phyloP scores from a whole-genome alignment of 2,113 vertebrate genomes.

The Todiramphus saurophagus region DNA sequence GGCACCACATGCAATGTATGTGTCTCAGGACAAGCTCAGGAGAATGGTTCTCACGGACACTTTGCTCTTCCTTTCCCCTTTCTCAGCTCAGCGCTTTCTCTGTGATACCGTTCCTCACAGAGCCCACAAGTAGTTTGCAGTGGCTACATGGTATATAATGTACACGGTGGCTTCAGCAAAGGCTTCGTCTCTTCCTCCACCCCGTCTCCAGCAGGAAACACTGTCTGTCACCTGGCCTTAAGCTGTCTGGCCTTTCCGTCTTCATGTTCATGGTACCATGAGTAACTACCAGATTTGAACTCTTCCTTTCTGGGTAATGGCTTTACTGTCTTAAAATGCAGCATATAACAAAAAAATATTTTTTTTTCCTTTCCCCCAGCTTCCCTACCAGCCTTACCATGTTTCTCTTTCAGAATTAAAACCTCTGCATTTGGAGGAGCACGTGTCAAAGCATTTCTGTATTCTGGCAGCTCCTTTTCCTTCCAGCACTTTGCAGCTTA shows the following conservation, averaged over 20 bases:
- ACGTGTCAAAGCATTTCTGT: not conserved
- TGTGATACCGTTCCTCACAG: accelerated
- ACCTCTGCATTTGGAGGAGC: not conserved
- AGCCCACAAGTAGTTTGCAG: not conserved
- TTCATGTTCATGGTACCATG: accelerated
- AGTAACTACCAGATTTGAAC: not conserved
- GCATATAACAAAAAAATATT: not conserved
- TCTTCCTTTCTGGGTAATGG: not conserved
- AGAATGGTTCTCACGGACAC: not conserved
- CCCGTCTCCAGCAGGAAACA: not conserved
- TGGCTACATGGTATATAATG: accelerated
- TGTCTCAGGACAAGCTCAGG: not conserved
- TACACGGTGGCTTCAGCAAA: accelerated
- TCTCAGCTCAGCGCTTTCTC: not conserved
- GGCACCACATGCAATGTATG: not conserved
- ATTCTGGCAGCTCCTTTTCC: not conserved
- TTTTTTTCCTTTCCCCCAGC: not conserved
- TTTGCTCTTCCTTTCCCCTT: not conserved
- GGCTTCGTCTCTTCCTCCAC: accelerated
- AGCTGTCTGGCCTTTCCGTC: not conserved
- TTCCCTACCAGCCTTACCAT: not conserved
- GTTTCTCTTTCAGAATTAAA: not conserved
- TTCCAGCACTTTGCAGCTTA: not conserved
- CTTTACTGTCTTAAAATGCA: not conserved
- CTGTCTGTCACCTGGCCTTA: accelerated